phyloP scores from a whole-genome alignment of 2,888 invertebrate species.

The Lasius platythorax region DNA sequence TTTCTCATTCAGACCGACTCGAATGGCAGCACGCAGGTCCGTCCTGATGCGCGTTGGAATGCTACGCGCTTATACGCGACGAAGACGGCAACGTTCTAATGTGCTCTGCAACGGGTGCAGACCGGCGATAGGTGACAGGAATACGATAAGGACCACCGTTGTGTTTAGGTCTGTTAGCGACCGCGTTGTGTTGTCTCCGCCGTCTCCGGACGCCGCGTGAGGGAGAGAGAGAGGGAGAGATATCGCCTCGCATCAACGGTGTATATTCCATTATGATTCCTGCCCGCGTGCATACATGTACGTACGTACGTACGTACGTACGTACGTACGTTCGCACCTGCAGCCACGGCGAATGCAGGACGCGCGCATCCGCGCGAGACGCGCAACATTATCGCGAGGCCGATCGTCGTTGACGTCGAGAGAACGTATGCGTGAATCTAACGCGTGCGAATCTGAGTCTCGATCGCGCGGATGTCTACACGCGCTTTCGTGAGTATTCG shows the following conservation, averaged over 20 bases:
- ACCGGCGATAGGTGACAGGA: slow-evolving; percentile 40
- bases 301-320: background rate
- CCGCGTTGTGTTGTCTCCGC: slow-evolving; percentile 25
- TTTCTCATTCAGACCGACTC: background rate
- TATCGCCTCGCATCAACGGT: slow-evolving; percentile 53
- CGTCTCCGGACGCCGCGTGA: background rate
- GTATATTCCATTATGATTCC: slow-evolving; percentile 51
- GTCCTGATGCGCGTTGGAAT: background rate
- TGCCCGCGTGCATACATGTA: background rate
- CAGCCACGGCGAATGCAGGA: background rate
- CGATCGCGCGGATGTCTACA: background rate
- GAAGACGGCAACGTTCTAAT: slow-evolving; percentile 17
- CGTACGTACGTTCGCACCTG: background rate
- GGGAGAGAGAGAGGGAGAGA: background rate
- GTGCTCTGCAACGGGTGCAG: slow-evolving; percentile 29
- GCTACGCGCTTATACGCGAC: background rate
- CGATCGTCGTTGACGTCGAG: slow-evolving; percentile 13
- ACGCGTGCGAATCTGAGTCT: slow-evolving; percentile 10
- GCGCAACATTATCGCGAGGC: slow-evolving; percentile 18
- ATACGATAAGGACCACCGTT: slow-evolving; percentile 52
- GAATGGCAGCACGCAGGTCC: background rate
- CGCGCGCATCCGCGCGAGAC: slow-evolving; percentile 13
- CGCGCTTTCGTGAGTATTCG: background rate
- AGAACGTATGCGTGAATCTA: background rate
- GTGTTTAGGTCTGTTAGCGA: slow-evolving; percentile 59